A percentile compares a stretch with the other conserved stretches of the same genome.
phyloP scores from a whole-genome alignment of 2,888 invertebrate species.

The Torymus tubicola region DNA sequence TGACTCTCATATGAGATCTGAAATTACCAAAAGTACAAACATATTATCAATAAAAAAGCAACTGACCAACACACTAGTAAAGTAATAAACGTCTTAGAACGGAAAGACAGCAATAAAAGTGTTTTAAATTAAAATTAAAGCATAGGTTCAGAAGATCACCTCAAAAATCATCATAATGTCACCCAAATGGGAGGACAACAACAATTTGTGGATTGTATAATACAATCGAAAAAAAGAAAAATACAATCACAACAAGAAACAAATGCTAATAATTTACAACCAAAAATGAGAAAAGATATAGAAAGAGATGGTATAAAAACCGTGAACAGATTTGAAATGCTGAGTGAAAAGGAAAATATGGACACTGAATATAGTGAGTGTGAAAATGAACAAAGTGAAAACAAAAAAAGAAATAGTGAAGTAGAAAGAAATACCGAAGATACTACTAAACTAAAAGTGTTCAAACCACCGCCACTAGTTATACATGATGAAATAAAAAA shows the following conservation, averaged over 20 bases:
- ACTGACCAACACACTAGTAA: too few species aligned
- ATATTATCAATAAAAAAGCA: conserved; percentile 52
- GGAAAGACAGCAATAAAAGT: too few species aligned
- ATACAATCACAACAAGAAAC: not conserved
- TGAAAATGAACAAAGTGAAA: not conserved
- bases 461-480: not conserved
- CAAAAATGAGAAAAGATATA: not conserved
- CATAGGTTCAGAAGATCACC: too few species aligned
- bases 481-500: not conserved
- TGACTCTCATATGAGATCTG: too few species aligned
- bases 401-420: not conserved
- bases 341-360: not conserved
- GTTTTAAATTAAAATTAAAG: too few species aligned
- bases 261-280: not conserved
- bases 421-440: not conserved
- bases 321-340: not conserved
- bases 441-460: too few species aligned
- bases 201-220: not conserved
- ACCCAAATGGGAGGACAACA: not conserved
- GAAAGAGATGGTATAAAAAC: not conserved
- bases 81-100: too few species aligned
- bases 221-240: not conserved
- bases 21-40: too few species aligned
- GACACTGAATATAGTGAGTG: not conserved
- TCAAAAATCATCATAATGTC: not conserved